A percentile compares a stretch with the other conserved stretches of the same genome.
Conservation (phyloP, 2,113 vertebrate species). For the Lontra canadensis region DNA sequence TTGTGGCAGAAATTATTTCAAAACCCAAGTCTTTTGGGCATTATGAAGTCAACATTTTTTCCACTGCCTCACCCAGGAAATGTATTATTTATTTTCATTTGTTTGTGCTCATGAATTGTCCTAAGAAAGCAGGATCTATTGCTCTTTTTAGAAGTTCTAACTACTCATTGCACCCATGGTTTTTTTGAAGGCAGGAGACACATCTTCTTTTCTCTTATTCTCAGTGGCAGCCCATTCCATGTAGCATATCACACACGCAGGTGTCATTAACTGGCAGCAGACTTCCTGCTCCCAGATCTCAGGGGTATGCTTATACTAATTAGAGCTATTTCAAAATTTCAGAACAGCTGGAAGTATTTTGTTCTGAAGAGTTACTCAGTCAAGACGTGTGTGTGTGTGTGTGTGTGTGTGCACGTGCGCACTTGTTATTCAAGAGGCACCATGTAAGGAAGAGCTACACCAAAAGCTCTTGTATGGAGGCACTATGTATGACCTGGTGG, state of each 20-base stretch:
- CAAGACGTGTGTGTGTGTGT: not conserved
- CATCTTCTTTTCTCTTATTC: not conserved
- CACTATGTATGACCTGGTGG: not conserved
- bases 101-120: not conserved
- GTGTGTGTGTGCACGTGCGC: too few species aligned
- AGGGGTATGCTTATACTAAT: not conserved
- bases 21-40: not conserved
- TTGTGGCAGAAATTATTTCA: not conserved
- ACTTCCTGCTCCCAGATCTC: not conserved
- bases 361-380: not conserved
- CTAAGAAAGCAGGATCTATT: not conserved
- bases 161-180: not conserved
- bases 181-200: not conserved
- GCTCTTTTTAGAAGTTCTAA: not conserved
- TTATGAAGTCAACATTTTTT: not conserved
- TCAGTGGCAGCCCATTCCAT: not conserved
- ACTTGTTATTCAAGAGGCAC: not conserved
- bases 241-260: not conserved
- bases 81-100: constrained; percentile 17
- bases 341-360: constrained; percentile 35
- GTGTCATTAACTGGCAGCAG: not conserved
- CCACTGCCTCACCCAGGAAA: not conserved
- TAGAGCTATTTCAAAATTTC: not conserved
- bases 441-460: not conserved
- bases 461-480: not conserved